These are phyloP conservation scores for Kradibia gibbosae DNA, from an alignment of 1,140 invertebrate species.

Conservation along the genomic window DNA sequence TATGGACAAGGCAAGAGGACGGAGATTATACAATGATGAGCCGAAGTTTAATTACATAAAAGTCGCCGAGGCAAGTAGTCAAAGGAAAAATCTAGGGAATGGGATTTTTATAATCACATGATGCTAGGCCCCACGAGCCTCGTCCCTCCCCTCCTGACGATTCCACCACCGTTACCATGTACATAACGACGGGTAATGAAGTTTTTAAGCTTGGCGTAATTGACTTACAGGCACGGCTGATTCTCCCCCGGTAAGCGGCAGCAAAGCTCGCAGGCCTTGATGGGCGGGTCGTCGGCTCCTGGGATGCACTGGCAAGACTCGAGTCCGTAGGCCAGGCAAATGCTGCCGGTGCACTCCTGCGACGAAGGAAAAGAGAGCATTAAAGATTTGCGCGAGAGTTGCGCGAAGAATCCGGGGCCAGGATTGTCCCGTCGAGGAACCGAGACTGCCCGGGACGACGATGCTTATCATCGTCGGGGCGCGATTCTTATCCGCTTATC, in stretches of 20 bases:
- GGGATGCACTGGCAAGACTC: slow-evolving; percentile 96
- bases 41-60: neutral
- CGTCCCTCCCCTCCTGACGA: neutral
- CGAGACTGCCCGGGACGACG: neutral
- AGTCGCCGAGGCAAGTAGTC: neutral
- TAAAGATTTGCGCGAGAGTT: neutral
- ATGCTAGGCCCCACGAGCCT: neutral
- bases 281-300: slow-evolving; percentile 81
- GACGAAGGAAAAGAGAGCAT: slow-evolving; percentile 53
- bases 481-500: neutral
- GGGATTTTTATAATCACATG: neutral
- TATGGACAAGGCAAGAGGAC: no score
- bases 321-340: slow-evolving; percentile 93
- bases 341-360: slow-evolving; percentile 92
- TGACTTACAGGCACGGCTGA: slow-evolving; percentile 78
- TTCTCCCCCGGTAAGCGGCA: slow-evolving; percentile 89
- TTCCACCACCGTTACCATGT: no score
- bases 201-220: slow-evolving; percentile 16
- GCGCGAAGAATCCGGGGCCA: no score
- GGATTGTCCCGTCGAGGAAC: no score
- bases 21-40: no score
- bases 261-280: slow-evolving; percentile 91
- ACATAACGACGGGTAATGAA: slow-evolving; percentile 17
- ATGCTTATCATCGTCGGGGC: neutral
- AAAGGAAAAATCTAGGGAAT: neutral